These are phyloP conservation scores for Turritopsis dohrnii DNA, from an alignment of 30 jellyfish, hydroid and myxozoan genomes.

Conservation along the genomic window DNA sequence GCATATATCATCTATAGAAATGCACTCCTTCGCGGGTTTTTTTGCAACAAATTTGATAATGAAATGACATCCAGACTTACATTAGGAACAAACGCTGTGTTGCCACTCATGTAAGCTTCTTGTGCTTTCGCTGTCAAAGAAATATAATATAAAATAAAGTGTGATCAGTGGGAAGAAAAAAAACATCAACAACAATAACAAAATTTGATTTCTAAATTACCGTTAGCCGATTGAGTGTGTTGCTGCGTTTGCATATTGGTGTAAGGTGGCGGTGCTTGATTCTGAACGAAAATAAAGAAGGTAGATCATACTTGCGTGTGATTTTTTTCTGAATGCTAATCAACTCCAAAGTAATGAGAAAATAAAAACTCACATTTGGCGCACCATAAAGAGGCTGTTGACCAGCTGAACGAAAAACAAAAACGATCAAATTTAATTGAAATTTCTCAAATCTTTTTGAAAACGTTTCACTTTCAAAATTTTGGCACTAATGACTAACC, in stretches of 20 bases:
- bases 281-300: not conserved
- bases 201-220: not conserved
- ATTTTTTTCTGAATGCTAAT: not conserved
- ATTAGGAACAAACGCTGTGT: conserved; percentile 72
- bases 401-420: not conserved
- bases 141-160: not conserved
- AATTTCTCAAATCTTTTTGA: not conserved
- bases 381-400: conserved; percentile 4
- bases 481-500: not conserved
- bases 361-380: not conserved
- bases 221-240: not conserved
- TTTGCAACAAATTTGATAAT: not conserved
- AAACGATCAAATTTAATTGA: not conserved
- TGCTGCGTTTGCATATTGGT: not conserved
- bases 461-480: not conserved
- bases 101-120: conserved; percentile 91
- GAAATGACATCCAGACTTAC: conserved; percentile 43
- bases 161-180: not conserved
- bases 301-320: not conserved
- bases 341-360: not conserved
- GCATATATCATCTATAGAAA: too few species aligned
- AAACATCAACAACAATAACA: not conserved
- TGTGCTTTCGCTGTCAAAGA: conserved; percentile 62
- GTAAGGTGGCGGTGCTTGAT: conserved; percentile 18
- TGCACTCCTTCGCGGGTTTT: too few species aligned